Conservation (phyloP, 1,140 invertebrate species). For the Pseudobourletiella spinata region DNA sequence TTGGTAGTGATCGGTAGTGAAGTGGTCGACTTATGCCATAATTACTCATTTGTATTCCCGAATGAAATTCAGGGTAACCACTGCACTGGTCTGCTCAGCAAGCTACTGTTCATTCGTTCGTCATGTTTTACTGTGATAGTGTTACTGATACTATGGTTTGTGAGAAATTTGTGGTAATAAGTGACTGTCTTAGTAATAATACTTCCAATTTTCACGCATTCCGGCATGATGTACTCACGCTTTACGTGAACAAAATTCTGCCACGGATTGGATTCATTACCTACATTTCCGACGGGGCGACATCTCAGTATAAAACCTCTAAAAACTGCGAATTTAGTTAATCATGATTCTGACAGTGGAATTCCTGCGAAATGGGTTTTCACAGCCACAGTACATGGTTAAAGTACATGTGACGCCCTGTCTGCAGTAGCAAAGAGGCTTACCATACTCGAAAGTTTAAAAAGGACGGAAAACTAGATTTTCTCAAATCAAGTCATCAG, state of each 20-base stretch:
- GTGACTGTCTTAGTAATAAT: neutral
- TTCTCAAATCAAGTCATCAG: neutral
- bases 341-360: slow-evolving; percentile 32
- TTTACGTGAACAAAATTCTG: neutral
- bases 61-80: slow-evolving; percentile 29
- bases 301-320: slow-evolving; percentile 34
- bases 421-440: slow-evolving; percentile 28
- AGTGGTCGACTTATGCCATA: slow-evolving; percentile 35
- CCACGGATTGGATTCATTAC: neutral
- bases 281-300: slow-evolving; percentile 27
- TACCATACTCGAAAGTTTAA: neutral
- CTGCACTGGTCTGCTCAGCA: slow-evolving; percentile 29
- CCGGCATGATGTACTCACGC: no score
- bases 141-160: neutral
- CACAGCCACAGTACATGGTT: slow-evolving; percentile 34
- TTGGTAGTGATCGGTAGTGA: slow-evolving; percentile 8
- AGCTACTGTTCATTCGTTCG: slow-evolving; percentile 33
- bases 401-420: slow-evolving; percentile 35
- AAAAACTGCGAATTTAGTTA: slow-evolving; percentile 33
- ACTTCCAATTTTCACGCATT: neutral
- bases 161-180: neutral
- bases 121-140: slow-evolving; percentile 6
- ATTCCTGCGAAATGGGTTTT: slow-evolving; percentile 35
- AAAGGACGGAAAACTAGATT: neutral
- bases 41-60: slow-evolving; percentile 28